Evolutionary conservation across 1,140 invertebrate genomes (phyloP).

Genomic region (Pseudoatta argentina): DNA sequence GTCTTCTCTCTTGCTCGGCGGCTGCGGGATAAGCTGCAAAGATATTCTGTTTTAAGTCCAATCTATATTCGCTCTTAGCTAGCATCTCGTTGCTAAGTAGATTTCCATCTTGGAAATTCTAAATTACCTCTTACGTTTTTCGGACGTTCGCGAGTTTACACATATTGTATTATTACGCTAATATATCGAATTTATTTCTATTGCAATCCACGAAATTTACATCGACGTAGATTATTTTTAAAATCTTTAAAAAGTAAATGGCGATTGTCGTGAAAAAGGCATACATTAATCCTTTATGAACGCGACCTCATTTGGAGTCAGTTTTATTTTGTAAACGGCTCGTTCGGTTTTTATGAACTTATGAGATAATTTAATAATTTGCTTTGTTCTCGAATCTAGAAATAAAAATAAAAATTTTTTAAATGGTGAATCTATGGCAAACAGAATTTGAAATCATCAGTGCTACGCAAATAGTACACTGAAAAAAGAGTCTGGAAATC

Average conservation of each 20-base stretch:
- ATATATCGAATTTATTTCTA: background rate
- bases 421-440: too few relatives aligned
- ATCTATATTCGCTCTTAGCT: conserved; percentile 70
- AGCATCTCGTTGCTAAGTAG: conserved; percentile 62
- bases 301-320: too few relatives aligned
- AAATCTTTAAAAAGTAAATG: background rate
- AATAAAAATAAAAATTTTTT: too few relatives aligned
- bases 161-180: background rate
- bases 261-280: background rate
- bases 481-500: too few relatives aligned
- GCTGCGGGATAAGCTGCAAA: conserved; percentile 66
- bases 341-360: too few relatives aligned
- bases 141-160: background rate
- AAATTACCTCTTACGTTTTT: conserved; percentile 57
- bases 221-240: background rate
- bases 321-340: too few relatives aligned
- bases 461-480: too few relatives aligned
- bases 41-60: conserved; percentile 70
- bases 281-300: background rate
- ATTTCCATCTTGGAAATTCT: conserved; percentile 61
- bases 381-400: too few relatives aligned
- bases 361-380: too few relatives aligned
- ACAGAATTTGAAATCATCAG: too few relatives aligned
- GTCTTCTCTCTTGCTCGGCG: conserved; percentile 48
- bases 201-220: background rate